phyloP scores from a whole-genome alignment of 1,140 invertebrate genomes.

The Orchesella cincta region DNA sequence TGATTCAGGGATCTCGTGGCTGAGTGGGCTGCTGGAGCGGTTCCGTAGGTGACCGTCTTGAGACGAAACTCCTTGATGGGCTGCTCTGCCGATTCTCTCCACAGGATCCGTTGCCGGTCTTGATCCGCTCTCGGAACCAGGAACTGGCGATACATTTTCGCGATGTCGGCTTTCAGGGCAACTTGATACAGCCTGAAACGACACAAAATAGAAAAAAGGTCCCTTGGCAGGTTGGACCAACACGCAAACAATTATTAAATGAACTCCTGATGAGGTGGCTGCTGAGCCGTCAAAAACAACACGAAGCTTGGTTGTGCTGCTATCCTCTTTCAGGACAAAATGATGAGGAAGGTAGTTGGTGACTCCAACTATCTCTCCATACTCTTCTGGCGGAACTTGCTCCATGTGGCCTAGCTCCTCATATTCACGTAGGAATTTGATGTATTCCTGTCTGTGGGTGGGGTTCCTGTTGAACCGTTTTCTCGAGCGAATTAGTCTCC shows the following conservation, averaged over 20 bases:
- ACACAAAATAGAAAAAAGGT: slow-evolving; percentile 55
- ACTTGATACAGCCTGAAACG: slow-evolving; percentile 54
- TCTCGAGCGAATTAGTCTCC: background rate
- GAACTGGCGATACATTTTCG: slow-evolving; percentile 55
- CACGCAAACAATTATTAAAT: slow-evolving; percentile 50
- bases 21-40: slow-evolving; percentile 36
- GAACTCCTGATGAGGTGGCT: slow-evolving; percentile 40
- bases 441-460: slow-evolving; percentile 21
- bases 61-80: background rate
- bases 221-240: slow-evolving; percentile 56
- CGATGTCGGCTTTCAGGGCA: slow-evolving; percentile 56
- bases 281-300: slow-evolving; percentile 51
- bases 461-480: background rate
- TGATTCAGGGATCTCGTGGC: slow-evolving; percentile 46
- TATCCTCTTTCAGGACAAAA: slow-evolving; percentile 48
- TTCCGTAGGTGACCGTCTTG: slow-evolving; percentile 21
- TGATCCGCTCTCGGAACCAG: slow-evolving; percentile 30
- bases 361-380: background rate
- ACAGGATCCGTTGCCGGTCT: slow-evolving; percentile 43
- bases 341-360: slow-evolving; percentile 51
- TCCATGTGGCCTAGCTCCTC: slow-evolving; percentile 52
- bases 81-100: slow-evolving; percentile 31
- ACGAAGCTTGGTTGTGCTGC: slow-evolving; percentile 47
- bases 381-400: background rate
- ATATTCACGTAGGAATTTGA: slow-evolving; percentile 54